Evolutionary conservation across 2,888 invertebrate species (phyloP).

Genomic region (Ennomos erosarius): DNA sequence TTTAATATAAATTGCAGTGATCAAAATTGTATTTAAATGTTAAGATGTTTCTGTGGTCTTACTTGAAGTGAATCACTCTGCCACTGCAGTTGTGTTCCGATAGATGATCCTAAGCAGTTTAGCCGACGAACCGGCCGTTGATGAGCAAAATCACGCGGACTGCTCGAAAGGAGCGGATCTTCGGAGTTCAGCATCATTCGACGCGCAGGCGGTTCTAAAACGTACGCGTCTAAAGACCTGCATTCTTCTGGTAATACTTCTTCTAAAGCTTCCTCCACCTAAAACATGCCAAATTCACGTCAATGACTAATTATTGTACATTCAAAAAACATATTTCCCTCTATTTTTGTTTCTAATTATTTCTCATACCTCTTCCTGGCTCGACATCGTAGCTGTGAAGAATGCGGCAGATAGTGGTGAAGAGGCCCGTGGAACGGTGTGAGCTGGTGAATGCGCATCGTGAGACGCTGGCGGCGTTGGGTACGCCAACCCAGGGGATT

Average conservation of each 20-base stretch:
- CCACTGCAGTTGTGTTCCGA: constrained; percentile 68
- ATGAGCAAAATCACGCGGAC: constrained; percentile 90
- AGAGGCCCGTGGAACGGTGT: constrained; percentile 88
- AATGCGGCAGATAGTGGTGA: constrained; percentile 93
- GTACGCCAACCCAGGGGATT: constrained; percentile 91
- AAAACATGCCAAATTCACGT: constrained; percentile 25
- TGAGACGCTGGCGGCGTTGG: constrained; percentile 96
- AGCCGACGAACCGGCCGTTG: constrained; percentile 69
- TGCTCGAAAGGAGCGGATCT: constrained; percentile 93
- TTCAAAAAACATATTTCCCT: background rate
- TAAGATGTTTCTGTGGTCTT: constrained; percentile 16
- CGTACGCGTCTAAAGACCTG: constrained; percentile 86
- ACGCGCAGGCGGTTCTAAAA: constrained; percentile 88
- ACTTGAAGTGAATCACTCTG: constrained; percentile 77
- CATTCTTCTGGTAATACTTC: constrained; percentile 93
- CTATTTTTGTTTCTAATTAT: background rate
- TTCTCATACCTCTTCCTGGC: constrained; percentile 88
- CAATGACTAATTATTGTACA: too few relatives aligned
- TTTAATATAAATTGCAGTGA: too few relatives aligned
- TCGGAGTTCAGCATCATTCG: constrained; percentile 96
- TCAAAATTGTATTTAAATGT: background rate
- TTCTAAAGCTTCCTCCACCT: constrained; percentile 93
- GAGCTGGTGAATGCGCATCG: constrained; percentile 89
- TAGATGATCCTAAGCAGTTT: constrained; percentile 57
- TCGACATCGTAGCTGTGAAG: constrained; percentile 93